phyloP scores from a whole-genome alignment of 30 jellyfish, hydroid and myxozoan genomes.

The Aurelia aurita complex sp. Pacific region DNA sequence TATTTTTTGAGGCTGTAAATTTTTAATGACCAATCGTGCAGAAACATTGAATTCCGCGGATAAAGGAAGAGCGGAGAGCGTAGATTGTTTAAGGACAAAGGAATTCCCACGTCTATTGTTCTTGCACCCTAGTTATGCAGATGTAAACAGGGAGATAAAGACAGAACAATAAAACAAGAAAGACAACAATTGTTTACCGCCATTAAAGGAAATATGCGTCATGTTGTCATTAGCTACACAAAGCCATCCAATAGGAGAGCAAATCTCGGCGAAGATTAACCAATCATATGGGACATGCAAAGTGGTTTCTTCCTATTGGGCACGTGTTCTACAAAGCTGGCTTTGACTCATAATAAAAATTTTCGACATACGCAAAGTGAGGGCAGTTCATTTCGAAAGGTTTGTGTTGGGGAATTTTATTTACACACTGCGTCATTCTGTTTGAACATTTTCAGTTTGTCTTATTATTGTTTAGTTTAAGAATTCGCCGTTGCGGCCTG shows the following conservation, averaged over 20 bases:
- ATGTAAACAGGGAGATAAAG: conserved; percentile 31
- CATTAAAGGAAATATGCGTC: conserved; percentile 78
- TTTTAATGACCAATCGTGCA: conserved; percentile 66
- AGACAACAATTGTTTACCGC: conserved; percentile 38
- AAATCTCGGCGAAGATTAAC: conserved; percentile 35
- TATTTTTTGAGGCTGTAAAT: conserved; percentile 34
- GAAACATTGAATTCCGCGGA: conserved; percentile 51
- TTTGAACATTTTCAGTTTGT: conserved; percentile 52
- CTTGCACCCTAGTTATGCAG: conserved; percentile 54
- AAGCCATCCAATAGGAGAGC: conserved; percentile 57
- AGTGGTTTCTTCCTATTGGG: conserved; percentile 53
- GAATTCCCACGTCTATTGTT: conserved; percentile 81
- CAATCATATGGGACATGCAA: conserved; percentile 69
- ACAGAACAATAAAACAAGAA: conserved; percentile 45
- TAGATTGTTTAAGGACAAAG: conserved; percentile 56
- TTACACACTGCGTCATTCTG: conserved; percentile 76
- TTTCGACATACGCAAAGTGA: conserved; percentile 83
- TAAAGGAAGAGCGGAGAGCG: conserved; percentile 52
- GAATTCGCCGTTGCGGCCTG: conserved; percentile 17
- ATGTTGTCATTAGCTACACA: conserved; percentile 69
- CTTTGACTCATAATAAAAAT: conserved; percentile 67
- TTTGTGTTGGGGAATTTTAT: conserved; percentile 84
- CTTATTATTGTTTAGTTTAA: conserved; percentile 46
- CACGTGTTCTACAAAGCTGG: conserved; percentile 85
- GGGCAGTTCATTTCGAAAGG: conserved; percentile 75